These are phyloP conservation scores for Rhea americana DNA, from an alignment of 2,113 vertebrate genomes.

Conservation along the genomic window DNA sequence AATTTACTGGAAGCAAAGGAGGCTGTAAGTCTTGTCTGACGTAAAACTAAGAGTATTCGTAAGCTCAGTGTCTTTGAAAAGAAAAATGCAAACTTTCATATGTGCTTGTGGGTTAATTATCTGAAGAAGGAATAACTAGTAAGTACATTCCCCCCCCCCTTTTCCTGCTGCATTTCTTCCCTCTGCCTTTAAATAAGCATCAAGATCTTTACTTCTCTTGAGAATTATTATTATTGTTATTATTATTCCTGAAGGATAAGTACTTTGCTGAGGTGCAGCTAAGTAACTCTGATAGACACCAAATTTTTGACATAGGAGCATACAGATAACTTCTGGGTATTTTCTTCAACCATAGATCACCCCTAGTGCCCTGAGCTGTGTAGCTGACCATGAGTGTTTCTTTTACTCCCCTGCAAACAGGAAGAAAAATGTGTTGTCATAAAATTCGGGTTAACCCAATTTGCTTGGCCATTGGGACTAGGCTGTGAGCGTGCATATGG, in stretches of 20 bases:
- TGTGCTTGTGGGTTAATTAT: neutral
- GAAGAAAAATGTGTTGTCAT: neutral
- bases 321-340: neutral
- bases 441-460: neutral
- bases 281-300: neutral
- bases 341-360: neutral
- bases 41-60: neutral
- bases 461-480: neutral
- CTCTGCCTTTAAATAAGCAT: neutral
- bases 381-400: neutral
- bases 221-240: neutral
- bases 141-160: neutral
- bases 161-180: neutral
- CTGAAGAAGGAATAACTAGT: neutral
- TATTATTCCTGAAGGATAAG: neutral
- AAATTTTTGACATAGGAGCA: fast-evolving
- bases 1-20: neutral
- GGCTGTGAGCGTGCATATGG: neutral
- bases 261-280: neutral
- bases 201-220: neutral
- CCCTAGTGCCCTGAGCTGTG: neutral
- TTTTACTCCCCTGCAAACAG: neutral
- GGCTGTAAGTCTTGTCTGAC: neutral
- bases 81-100: neutral
- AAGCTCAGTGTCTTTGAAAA: neutral